phyloP scores from a whole-genome alignment of 2,113 vertebrate species.

The Catharus minimus region DNA sequence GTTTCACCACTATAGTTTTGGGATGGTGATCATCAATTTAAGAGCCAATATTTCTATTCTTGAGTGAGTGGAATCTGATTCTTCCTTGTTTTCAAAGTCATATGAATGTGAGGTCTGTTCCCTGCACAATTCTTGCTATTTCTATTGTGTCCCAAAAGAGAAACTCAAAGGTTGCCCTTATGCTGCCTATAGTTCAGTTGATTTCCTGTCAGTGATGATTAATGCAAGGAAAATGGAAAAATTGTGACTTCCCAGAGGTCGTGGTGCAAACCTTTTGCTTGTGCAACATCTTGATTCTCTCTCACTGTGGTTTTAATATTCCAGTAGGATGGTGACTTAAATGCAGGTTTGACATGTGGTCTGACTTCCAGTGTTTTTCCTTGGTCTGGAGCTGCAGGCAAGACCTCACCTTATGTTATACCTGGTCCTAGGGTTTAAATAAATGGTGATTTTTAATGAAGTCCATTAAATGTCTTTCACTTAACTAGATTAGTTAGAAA shows the following conservation, averaged over 20 bases:
- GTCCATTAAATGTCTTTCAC: neutral
- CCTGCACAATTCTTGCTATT: neutral
- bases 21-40: neutral
- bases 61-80: neutral
- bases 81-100: neutral
- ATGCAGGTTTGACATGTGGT: neutral
- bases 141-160: neutral
- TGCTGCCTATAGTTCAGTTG: neutral
- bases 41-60: neutral
- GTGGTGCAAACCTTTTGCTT: neutral
- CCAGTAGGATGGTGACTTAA: neutral
- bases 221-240: neutral
- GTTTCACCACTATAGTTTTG: neutral
- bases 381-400: neutral
- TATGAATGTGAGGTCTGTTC: neutral
- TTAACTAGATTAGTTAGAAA: neutral
- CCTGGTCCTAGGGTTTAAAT: neutral
- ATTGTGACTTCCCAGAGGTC: neutral
- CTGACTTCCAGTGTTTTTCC: neutral
- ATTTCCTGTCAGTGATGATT: neutral
- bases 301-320: neutral
- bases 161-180: neutral
- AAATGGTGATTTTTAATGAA: neutral
- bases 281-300: neutral
- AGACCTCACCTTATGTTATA: neutral